Evolutionary conservation across 2,113 vertebrate genomes (phyloP), one percentile per base, ranked within the genome.

Genomic region (Bos indicus): DNA sequence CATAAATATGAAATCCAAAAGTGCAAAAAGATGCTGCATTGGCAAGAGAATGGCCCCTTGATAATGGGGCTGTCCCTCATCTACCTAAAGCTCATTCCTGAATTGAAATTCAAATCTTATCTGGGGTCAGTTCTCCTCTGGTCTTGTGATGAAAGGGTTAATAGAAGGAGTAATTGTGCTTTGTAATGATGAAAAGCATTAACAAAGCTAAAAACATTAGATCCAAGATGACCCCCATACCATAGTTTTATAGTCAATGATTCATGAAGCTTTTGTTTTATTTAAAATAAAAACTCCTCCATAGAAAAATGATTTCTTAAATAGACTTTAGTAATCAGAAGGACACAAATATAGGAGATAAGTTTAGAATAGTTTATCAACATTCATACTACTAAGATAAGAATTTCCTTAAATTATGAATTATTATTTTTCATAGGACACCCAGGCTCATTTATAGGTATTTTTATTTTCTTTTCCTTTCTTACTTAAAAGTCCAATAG

Each of bases 291-390:
- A 96, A 86, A 59, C 17, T 84, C 33, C 43, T 43, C 48, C 14
- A 86, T 7, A 88, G 5, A 86, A 43, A 94, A 91, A 87, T 91
- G 10, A 82, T 82, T 56, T 86, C 90, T 92, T 80, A 60, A 15
- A 56, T 33, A 14, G 15, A 54, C 43, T 94, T 67, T 48, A 94
- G 40, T 57, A 85, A 60, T 83, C 36, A 56, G 40, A 93, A 96
- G 78, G 78, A 82, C 52, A 92, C 46, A 92, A 78, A 86, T 71
- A 2, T 48, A 90, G 74, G 26, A 67, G 40, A 51, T 23, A 80
- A 46, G 59, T 97, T 93, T 92, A 95, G 40, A 97, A 74, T 40
- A 93, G 56, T 21, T 95, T 88, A 57, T 89, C 60, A 96, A 88
- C 36, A 89, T 80, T 74, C 64, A 80, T 40, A 54, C 23, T 62